Evolutionary conservation across 2,113 vertebrate genomes (phyloP), one percentile per base, ranked within the genome.

Genomic region (Bostrychus sinensis): DNA sequence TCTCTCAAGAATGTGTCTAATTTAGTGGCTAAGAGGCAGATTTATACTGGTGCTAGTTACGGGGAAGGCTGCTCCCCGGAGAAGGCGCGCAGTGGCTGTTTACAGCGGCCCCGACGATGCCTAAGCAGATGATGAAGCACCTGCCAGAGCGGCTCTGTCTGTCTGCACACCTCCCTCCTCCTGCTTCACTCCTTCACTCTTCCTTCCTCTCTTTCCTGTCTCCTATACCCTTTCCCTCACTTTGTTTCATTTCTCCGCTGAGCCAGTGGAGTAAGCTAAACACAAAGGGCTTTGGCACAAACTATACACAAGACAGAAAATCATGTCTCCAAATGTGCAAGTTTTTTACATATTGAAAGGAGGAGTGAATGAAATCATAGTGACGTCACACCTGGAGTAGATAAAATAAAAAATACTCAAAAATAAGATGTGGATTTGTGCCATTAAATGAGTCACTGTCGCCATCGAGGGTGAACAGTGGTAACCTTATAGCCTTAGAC

Each of bases 1-100:
- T 84, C 76, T 79, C 65, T 70, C 79, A 78, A 83, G 84, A 86
- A 86, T 86, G 79, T 89, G 81, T 90, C 89, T 92, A 93, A 93
- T 94, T 93, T 92, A 92, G 93, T 91, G 82, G 76, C 85, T 91
- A 92, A 92, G 92, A 85, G 86, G 89, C 90, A 89, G 69, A 94
- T 95, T 95, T 95, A 95, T 92, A 89, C 90, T 90, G 91, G 85
- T 85, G 88, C 91, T 94, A 91, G 90, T 92, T 91, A 91, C 86
- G 91, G 86, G 94, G 88, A 90, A 90, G 93, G 93, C 89, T 80
- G 88, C 74, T 90, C 93, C 88, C 89, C 19, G 43, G 92, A 92
- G 92, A 91, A 90, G n/a, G n/a, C n/a, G 89, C 78, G 88, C 89
- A 72, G 80, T 88, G 89, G 91, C 88, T 91, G 88, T 92, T 92